Evolutionary conservation across 2,797 vertebrate genomes (phyloP).

Genomic region (Arnoldichthys spilopterus): DNA sequence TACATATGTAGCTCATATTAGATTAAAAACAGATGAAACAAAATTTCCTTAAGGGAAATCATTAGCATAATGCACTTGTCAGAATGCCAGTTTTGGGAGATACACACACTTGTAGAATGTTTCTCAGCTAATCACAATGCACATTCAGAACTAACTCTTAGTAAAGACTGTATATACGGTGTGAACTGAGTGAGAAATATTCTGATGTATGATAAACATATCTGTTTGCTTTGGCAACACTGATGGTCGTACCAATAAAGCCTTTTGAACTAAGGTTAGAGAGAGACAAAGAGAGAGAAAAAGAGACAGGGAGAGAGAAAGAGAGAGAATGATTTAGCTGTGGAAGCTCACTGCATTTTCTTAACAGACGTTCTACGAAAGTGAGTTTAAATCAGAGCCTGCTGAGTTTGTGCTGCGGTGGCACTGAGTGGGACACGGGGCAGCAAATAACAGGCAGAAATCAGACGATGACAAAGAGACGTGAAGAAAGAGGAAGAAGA

Average conservation of each 20-base stretch:
- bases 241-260: background rate
- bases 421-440: slow-evolving; percentile 11
- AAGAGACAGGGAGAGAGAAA: background rate
- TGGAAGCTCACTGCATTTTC: too few relatives aligned
- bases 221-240: background rate
- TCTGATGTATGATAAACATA: background rate
- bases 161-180: background rate
- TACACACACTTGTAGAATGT: too few relatives aligned
- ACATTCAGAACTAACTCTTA: too few relatives aligned
- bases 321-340: background rate
- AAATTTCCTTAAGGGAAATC: too few relatives aligned
- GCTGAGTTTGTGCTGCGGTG: slow-evolving; percentile 8
- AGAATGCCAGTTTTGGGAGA: too few relatives aligned
- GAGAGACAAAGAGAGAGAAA: background rate
- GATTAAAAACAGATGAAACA: too few relatives aligned
- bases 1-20: too few relatives aligned
- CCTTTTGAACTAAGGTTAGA: background rate
- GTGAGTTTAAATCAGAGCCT: background rate
- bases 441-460: background rate
- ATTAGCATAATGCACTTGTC: too few relatives aligned
- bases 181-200: background rate
- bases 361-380: background rate
- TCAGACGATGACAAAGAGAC: slow-evolving; percentile 10
- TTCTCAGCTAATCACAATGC: too few relatives aligned
- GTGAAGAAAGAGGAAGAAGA: slow-evolving; percentile 1